Conservation (phyloP, 1,140 invertebrate genomes). For the Drosophila sturtevanti region DNA sequence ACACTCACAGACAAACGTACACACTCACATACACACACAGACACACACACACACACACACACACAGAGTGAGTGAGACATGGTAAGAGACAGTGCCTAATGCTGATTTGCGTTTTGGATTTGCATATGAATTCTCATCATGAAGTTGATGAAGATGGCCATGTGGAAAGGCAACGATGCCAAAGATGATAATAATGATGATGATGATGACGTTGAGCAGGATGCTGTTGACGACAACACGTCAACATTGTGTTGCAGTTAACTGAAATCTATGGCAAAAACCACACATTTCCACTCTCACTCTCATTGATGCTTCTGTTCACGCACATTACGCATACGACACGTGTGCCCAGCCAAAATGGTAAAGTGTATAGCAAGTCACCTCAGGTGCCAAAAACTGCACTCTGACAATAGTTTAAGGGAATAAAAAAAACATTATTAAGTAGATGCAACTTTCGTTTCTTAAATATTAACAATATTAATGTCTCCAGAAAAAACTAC, state of each 20-base stretch:
- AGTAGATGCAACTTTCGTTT: neutral
- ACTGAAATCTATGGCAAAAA: conserved; percentile 65
- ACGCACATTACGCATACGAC: conserved; percentile 53
- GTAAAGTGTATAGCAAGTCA: conserved; percentile 9
- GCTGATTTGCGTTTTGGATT: conserved; percentile 68
- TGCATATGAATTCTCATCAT: conserved; percentile 76
- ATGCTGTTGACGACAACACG: conserved; percentile 54
- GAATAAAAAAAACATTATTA: neutral
- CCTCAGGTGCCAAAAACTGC: neutral
- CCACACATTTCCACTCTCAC: conserved; percentile 5
- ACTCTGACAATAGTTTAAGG: neutral
- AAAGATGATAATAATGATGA: conserved; percentile 19
- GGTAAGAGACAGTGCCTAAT: conserved; percentile 43
- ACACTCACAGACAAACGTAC: neutral
- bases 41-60: neutral
- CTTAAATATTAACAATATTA: neutral
- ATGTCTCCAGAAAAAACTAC: neutral
- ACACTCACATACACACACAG: neutral
- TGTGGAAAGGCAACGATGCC: neutral
- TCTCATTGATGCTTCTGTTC: neutral
- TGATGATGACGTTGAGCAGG: conserved; percentile 9
- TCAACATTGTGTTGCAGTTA: conserved; percentile 54
- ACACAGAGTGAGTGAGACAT: neutral
- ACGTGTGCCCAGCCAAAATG: conserved; percentile 52
- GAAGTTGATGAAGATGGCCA: conserved; percentile 49